These are phyloP conservation scores for Netelia inedita DNA, from an alignment of 2,888 invertebrate species.

Conservation along the genomic window DNA sequence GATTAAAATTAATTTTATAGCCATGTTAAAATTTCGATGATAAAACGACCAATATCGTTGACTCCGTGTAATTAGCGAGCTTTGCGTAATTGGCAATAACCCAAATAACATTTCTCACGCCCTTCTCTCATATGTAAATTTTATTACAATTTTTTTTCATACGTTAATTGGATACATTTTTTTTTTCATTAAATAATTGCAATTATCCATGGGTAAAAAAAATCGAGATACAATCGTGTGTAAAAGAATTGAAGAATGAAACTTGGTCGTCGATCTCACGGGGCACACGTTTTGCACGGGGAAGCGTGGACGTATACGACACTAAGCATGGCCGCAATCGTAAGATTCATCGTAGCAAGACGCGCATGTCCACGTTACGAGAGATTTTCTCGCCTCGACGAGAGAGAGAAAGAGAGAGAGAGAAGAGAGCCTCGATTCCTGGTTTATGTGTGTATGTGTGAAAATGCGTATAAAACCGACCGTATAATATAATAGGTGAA, in stretches of 20 bases:
- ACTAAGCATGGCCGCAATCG: neutral
- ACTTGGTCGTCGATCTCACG: slow-evolving; percentile 42
- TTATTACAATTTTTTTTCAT: too few relatives aligned
- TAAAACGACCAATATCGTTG: too few relatives aligned
- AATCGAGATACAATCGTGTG: neutral
- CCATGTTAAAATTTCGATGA: too few relatives aligned
- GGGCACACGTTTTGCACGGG: slow-evolving; percentile 54
- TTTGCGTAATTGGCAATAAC: too few relatives aligned
- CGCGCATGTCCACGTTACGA: slow-evolving; percentile 14
- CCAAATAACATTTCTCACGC: too few relatives aligned
- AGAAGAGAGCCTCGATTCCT: slow-evolving; percentile 4
- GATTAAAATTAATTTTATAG: neutral
- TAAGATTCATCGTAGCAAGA: slow-evolving; percentile 5
- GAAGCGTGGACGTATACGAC: slow-evolving; percentile 3
- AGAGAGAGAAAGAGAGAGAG: slow-evolving; percentile 24
- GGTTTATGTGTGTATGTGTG: neutral
- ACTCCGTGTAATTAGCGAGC: too few relatives aligned
- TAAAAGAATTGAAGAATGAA: slow-evolving; percentile 44
- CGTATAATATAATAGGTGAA: slow-evolving; percentile 58
- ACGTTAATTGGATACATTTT: neutral
- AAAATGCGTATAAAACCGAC: neutral
- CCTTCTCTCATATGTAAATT: too few relatives aligned
- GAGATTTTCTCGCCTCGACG: slow-evolving; percentile 18
- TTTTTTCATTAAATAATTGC: neutral
- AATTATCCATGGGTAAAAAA: neutral